These are phyloP conservation scores for Leptobrachium leishanense DNA, from an alignment of 2,113 vertebrate genomes.

Conservation along the genomic window DNA sequence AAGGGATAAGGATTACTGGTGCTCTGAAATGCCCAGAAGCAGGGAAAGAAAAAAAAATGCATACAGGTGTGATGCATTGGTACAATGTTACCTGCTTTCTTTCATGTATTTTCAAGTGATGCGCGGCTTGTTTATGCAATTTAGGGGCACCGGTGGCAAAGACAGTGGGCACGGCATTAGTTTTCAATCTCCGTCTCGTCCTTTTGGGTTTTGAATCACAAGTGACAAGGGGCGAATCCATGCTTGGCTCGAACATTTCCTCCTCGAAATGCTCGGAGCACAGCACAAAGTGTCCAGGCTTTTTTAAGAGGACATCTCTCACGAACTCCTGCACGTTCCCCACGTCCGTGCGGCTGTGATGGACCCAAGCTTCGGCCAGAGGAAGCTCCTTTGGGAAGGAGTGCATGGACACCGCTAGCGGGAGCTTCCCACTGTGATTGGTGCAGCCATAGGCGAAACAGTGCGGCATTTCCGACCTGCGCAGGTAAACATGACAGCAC, in stretches of 20 bases:
- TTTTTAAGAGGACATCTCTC: constrained; percentile 12
- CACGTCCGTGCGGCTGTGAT: constrained; percentile 40
- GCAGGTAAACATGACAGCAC: too few species aligned
- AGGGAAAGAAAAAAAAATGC: too few species aligned
- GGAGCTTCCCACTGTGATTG: constrained; percentile 40
- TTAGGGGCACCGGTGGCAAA: constrained; percentile 34
- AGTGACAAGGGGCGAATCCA: not conserved
- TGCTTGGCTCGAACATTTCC: constrained; percentile 29
- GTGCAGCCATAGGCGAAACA: constrained; percentile 46
- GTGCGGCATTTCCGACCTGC: constrained; percentile 39
- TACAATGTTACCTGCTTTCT: constrained; percentile 29
- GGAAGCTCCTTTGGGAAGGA: constrained; percentile 38
- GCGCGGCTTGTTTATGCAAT: constrained; percentile 23
- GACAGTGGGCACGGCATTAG: constrained; percentile 27
- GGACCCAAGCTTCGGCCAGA: constrained; percentile 38
- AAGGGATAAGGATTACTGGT: too few species aligned
- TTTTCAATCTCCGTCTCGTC: constrained; percentile 20
- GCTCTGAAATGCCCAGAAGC: too few species aligned
- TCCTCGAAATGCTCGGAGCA: constrained; percentile 45
- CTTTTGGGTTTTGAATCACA: constrained; percentile 23
- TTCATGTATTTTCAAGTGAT: constrained; percentile 40
- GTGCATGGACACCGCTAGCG: constrained; percentile 36
- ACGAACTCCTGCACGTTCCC: constrained; percentile 40
- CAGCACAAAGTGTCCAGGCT: constrained; percentile 37
- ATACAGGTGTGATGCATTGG: not conserved